Percentiles rank a stretch among this genome's conserved stretches.
Conservation (phyloP, 1,140 invertebrate species). For the Drosophila hydei region DNA sequence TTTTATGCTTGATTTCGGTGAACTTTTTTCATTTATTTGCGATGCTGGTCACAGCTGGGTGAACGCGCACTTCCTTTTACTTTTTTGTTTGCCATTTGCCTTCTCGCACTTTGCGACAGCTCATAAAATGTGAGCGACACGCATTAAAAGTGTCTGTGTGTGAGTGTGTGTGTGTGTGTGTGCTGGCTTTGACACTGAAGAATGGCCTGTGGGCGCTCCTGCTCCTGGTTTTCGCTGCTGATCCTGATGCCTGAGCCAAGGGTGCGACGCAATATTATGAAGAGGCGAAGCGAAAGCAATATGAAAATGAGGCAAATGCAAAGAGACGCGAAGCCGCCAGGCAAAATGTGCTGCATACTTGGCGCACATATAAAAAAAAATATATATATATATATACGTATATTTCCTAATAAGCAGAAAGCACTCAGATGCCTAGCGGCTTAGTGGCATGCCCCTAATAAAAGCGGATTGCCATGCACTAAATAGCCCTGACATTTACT, state of each 20-base stretch:
- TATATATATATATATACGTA: constrained; percentile 7
- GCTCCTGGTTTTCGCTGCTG: constrained; percentile 10
- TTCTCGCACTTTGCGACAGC: constrained; percentile 72
- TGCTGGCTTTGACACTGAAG: constrained; percentile 75
- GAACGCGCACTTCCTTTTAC: constrained; percentile 73
- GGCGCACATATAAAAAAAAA: constrained; percentile 29
- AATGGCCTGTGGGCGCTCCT: constrained; percentile 63
- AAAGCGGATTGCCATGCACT: constrained; percentile 67
- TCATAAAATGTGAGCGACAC: constrained; percentile 80
- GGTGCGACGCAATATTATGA: constrained; percentile 64
- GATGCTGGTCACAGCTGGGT: constrained; percentile 77
- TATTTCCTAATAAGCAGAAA: constrained; percentile 71
- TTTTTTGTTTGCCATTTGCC: constrained; percentile 53
- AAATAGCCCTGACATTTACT: constrained; percentile 73
- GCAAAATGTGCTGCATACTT: constrained; percentile 51
- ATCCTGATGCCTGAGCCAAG: constrained; percentile 11
- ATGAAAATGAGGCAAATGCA: constrained; percentile 71
- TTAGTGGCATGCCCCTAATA: constrained; percentile 37
- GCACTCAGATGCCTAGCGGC: constrained; percentile 31
- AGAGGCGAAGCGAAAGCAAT: constrained; percentile 69
- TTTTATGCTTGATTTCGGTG: constrained; percentile 58
- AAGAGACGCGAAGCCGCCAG: constrained; percentile 39
- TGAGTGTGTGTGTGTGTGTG: constrained; percentile 19
- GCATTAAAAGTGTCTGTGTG: constrained; percentile 64
- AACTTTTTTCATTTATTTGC: constrained; percentile 81